phyloP scores from a whole-genome alignment of 1,140 invertebrate genomes.

The Drosophila gunungcola region DNA sequence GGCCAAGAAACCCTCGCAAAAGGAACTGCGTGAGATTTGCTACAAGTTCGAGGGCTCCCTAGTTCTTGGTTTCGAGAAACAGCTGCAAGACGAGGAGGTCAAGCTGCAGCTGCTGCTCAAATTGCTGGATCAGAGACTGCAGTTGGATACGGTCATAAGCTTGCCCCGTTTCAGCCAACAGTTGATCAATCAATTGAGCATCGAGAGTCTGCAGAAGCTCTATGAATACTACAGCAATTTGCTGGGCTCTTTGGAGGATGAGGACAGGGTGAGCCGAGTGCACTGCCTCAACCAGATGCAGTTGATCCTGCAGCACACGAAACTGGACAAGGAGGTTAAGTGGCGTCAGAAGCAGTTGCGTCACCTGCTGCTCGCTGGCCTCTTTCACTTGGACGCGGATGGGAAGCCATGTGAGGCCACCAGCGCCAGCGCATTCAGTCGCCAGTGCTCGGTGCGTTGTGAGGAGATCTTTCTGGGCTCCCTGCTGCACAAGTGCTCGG shows the following conservation, averaged over 20 bases:
- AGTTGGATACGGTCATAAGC: conserved; percentile 27
- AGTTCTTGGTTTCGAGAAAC: conserved; percentile 31
- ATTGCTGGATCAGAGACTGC: conserved; percentile 19
- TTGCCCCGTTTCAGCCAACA: conserved; percentile 32
- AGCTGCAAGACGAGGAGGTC: conserved; percentile 16
- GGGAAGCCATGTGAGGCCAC: conserved; percentile 1
- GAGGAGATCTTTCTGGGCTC: conserved; percentile 46
- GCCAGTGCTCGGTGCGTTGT: conserved; percentile 30
- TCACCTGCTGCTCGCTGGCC: conserved; percentile 9
- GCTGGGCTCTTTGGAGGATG: conserved; percentile 1
- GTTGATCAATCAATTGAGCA: conserved; percentile 17
- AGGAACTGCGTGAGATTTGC: conserved; percentile 29
- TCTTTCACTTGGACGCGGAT: conserved; percentile 39
- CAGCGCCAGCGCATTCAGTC: conserved; percentile 48
- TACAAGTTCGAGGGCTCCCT: conserved; percentile 35
- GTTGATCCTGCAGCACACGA: conserved; percentile 18
- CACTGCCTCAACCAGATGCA: conserved; percentile 57
- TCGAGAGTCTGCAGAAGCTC: conserved; percentile 6
- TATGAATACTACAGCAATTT: conserved; percentile 30
- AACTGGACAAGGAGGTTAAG: conserved; percentile 17
- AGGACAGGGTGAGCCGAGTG: conserved; percentile 3
- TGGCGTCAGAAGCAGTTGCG: conserved; percentile 24
- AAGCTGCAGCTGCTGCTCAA: conserved; percentile 36
- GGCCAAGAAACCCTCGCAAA: conserved; percentile 4
- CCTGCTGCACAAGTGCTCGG: conserved; percentile 31